phyloP scores from a whole-genome alignment of 2,888 invertebrate species.

The Scaptomyza caliginosa region DNA sequence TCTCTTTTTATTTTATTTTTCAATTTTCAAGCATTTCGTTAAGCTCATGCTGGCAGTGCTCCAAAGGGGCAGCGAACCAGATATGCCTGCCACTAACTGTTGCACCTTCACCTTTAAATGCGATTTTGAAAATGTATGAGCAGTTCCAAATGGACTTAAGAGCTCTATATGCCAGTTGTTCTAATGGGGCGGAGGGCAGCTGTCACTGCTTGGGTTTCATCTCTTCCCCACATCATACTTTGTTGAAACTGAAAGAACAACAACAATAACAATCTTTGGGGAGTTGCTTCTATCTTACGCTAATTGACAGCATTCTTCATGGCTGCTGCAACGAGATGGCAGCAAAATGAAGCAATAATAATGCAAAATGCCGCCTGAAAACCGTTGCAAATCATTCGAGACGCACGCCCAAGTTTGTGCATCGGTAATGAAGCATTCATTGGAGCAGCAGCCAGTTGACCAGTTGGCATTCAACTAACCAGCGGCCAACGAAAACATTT shows the following conservation, averaged over 20 bases:
- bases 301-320: conserved; percentile 54
- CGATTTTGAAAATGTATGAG: conserved; percentile 77
- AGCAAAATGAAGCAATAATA: conserved; percentile 72
- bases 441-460: conserved; percentile 8
- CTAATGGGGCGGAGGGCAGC: conserved; percentile 10
- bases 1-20: conserved; percentile 18
- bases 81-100: conserved; percentile 66
- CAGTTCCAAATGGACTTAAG: conserved; percentile 72
- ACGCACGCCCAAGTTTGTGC: conserved; percentile 73
- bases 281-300: conserved; percentile 50
- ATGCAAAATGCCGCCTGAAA: conserved; percentile 62
- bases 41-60: conserved; percentile 53
- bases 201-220: conserved; percentile 63
- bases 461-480: conserved; percentile 10
- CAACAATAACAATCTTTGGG: conserved; percentile 26
- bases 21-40: conserved; percentile 51
- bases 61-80: conserved; percentile 56
- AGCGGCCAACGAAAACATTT: conserved; percentile 54
- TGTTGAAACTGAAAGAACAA: no score
- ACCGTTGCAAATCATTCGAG: conserved; percentile 66
- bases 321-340: conserved; percentile 26
- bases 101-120: conserved; percentile 77
- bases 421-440: conserved; percentile 64
- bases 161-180: conserved; percentile 2
- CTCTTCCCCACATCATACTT: neutral